These are phyloP conservation scores for Melanotaenia trifasciata DNA, from an alignment of 2,797 vertebrate genomes.

Conservation along the genomic window DNA sequence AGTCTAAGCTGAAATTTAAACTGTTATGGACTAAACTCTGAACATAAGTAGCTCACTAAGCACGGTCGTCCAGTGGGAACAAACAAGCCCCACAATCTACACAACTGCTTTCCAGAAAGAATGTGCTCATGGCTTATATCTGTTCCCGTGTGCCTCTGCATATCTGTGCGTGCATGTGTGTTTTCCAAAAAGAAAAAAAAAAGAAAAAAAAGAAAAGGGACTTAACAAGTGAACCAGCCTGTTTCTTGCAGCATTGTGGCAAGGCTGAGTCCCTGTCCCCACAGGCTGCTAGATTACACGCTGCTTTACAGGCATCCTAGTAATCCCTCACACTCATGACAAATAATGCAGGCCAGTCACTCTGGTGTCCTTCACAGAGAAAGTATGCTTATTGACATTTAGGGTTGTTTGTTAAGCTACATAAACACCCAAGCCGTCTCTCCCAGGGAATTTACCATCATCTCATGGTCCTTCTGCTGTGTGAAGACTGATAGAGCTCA, in stretches of 20 bases:
- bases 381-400: conserved; percentile 83
- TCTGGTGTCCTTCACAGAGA: conserved; percentile 83
- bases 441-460: conserved; percentile 62
- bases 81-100: conserved; percentile 61
- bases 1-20: conserved; percentile 80
- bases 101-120: conserved; percentile 64
- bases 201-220: conserved; percentile 62
- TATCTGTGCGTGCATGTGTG: conserved; percentile 58
- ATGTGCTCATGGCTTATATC: conserved; percentile 44
- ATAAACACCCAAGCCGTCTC: conserved; percentile 67
- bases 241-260: conserved; percentile 70
- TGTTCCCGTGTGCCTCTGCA: conserved; percentile 41
- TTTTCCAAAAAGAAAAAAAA: neutral
- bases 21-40: conserved; percentile 77
- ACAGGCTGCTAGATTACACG: conserved; percentile 84
- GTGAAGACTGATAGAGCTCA: conserved; percentile 53
- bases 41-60: conserved; percentile 83
- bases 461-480: conserved; percentile 49
- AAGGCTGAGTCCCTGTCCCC: conserved; percentile 79
- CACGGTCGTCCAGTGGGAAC: conserved; percentile 68
- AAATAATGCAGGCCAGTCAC: conserved; percentile 78
- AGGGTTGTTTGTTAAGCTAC: conserved; percentile 77
- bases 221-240: conserved; percentile 75
- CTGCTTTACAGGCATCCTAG: conserved; percentile 80
- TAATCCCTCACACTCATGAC: conserved; percentile 82